Evolutionary conservation across 1,140 invertebrate species (phyloP), one percentile per base, ranked within the genome.

Genomic region (Bradynema listronoti): DNA sequence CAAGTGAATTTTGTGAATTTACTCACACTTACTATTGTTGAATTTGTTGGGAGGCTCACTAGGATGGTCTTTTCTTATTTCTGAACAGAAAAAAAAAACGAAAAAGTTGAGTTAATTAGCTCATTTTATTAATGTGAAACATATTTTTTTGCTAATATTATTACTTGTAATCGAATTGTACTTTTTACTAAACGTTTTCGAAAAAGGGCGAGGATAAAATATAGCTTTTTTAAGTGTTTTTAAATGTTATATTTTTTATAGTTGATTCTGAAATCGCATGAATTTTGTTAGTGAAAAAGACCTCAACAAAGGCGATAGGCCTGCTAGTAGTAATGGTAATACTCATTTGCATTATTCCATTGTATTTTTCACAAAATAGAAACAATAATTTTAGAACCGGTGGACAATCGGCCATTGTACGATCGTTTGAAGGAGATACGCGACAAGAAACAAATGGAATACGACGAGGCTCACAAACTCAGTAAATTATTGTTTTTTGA

Each of bases 351-450:
- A n/a, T n/a, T 39, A 39, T 39, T 39, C 11, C 19, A 39, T 39
- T 11, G 11, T 39, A 39, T 39, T 39, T 39, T 24, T 4, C 46
- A 24, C n/a, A 49, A 19, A 2, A n/a, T 4, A 1, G 2, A 49
- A 49, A 49, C 14, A 22, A 5, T 42, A 27, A 24, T 19, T 57
- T 55, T 56, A 75, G 80, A 82, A 66, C 75, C 77, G 45, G 58
- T 75, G 60, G 91, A 94, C 79, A 83, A 82, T 9, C 81, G 90
- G 58, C 89, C 89, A 6, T 80, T 95, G 9, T 96, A 84, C 80
- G 88, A 92, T 43, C 83, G 88, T 36, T 80, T 96, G 7, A 86
- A 95, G 79, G 90, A 92, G 73, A 89, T 94, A 73, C 89, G 89
- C 75, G 84, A 87, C 45, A 89, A 88, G 78, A 87, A 87, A 70